phyloP scores from a whole-genome alignment of 2,888 invertebrate species.

The Pachydiplax longipennis region DNA sequence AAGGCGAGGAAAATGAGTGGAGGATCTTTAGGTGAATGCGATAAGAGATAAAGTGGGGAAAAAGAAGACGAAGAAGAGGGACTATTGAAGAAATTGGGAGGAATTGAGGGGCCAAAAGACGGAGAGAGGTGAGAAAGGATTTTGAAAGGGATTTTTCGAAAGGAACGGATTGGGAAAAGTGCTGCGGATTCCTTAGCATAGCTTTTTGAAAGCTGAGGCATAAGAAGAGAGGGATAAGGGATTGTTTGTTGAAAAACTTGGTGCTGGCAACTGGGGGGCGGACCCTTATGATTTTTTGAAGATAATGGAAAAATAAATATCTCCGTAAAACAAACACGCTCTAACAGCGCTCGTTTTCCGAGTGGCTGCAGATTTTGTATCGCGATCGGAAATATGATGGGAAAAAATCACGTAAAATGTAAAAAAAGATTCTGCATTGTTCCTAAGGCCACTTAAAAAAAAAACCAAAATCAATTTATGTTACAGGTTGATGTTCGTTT shows the following conservation, averaged over 20 bases:
- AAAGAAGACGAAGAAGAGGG: neutral
- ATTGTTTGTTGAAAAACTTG: neutral
- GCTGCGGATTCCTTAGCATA: slow-evolving; percentile 30
- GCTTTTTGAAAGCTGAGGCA: slow-evolving; percentile 1
- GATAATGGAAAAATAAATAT: too few relatives aligned
- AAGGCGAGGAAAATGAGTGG: neutral
- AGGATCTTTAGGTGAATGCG: neutral
- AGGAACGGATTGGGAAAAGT: neutral
- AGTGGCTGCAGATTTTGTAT: too few relatives aligned
- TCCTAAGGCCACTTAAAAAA: too few relatives aligned
- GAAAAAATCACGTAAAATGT: too few relatives aligned
- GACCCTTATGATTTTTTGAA: too few relatives aligned
- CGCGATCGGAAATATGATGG: too few relatives aligned
- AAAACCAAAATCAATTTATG: too few relatives aligned
- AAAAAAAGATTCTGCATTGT: too few relatives aligned
- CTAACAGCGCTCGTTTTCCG: too few relatives aligned
- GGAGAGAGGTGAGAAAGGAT: neutral
- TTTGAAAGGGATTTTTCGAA: neutral
- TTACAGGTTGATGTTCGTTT: too few relatives aligned
- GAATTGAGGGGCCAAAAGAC: neutral
- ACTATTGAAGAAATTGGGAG: neutral
- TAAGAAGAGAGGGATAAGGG: neutral
- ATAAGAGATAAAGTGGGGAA: neutral
- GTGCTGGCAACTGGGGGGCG: neutral
- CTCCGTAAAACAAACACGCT: too few relatives aligned